Percentiles rank a stretch among this genome's conserved stretches.
phyloP scores from a whole-genome alignment of 2,113 vertebrate species.

The Limnothrissa miodon region DNA sequence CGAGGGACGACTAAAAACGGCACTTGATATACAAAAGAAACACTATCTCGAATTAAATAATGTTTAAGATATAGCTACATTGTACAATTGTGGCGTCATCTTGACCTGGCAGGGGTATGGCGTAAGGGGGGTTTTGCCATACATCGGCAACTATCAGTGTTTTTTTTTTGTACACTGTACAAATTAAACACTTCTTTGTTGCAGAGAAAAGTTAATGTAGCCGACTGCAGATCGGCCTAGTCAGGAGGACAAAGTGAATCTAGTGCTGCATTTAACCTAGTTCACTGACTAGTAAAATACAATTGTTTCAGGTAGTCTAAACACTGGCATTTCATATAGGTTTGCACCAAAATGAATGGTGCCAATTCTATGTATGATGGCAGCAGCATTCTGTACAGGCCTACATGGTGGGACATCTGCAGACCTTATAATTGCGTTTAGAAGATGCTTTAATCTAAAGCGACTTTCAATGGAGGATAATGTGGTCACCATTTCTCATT shows the following conservation, averaged over 20 bases:
- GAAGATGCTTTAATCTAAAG: no score
- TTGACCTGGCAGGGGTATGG: background rate
- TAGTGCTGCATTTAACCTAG: background rate
- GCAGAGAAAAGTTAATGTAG: background rate
- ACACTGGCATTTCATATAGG: no score
- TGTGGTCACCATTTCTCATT: background rate
- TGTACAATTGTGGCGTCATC: background rate
- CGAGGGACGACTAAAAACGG: background rate
- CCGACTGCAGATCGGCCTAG: no score
- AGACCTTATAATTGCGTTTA: no score
- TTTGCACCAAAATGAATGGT: background rate
- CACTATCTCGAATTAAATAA: background rate
- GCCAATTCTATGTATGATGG: background rate
- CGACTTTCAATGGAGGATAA: no score
- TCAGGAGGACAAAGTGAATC: no score
- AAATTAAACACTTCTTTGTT: background rate
- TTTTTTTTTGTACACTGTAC: background rate
- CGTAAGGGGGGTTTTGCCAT: no score
- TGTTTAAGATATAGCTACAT: background rate
- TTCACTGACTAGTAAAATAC: no score
- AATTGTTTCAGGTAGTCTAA: no score
- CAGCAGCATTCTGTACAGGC: background rate
- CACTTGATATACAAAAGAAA: background rate
- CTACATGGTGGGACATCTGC: background rate
- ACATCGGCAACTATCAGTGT: no score